Conservation (phyloP, 1,140 invertebrate species). For the Drosophila nikananu region DNA sequence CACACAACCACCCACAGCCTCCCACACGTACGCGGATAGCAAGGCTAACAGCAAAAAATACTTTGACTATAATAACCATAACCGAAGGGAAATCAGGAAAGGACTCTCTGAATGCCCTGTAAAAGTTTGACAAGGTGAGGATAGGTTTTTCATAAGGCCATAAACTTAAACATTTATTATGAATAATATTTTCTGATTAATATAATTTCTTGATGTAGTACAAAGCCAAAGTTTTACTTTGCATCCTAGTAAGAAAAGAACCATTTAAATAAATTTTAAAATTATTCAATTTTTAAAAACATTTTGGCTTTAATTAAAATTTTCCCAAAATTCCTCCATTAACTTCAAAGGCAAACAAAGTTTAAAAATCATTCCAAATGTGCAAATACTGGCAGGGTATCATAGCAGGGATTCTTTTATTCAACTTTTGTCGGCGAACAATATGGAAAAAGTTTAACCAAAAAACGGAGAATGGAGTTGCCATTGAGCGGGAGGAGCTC, state of each 20-base stretch:
- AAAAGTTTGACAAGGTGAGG: not conserved
- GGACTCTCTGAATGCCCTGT: slow-evolving; percentile 1
- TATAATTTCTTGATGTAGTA: too few species aligned
- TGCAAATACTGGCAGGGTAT: slow-evolving; percentile 52
- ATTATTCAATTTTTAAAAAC: not conserved
- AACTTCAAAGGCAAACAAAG: not conserved
- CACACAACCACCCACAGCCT: slow-evolving; percentile 8
- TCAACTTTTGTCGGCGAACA: slow-evolving; percentile 44
- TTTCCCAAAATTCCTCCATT: not conserved
- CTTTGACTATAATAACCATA: slow-evolving; percentile 49
- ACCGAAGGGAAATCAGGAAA: not conserved
- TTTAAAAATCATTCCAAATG: not conserved
- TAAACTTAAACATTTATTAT: not conserved
- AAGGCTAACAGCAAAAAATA: slow-evolving; percentile 39
- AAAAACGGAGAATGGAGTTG: slow-evolving; percentile 71
- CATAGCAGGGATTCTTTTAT: slow-evolving; percentile 32
- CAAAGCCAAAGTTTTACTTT: not conserved
- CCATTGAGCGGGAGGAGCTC: slow-evolving; percentile 4
- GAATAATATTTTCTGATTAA: not conserved
- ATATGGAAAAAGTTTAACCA: slow-evolving; percentile 76
- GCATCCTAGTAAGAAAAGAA: not conserved
- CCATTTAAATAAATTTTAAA: not conserved
- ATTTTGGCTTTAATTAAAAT: not conserved
- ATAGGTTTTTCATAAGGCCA: too few species aligned
- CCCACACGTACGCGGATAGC: slow-evolving; percentile 14